Percentiles rank a stretch among this genome's conserved stretches.
phyloP scores from a whole-genome alignment of 2,113 vertebrate species.

The Elgaria multicarinata region DNA sequence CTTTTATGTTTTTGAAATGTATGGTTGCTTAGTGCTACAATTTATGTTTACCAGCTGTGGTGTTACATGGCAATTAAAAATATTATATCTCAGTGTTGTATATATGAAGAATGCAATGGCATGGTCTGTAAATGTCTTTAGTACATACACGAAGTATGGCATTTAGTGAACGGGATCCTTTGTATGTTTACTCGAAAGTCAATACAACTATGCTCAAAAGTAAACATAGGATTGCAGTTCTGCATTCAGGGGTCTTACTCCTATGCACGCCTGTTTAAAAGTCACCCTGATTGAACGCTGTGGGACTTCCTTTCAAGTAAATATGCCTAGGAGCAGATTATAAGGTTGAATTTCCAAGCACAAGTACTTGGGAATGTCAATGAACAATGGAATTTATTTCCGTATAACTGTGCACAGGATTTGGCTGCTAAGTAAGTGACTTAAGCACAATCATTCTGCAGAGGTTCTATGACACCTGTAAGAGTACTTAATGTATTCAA shows the following conservation, averaged over 20 bases:
- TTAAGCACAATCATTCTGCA: background rate
- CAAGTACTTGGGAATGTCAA: background rate
- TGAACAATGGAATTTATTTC: background rate
- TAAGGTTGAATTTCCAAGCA: background rate
- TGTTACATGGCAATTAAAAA: background rate
- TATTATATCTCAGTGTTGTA: background rate
- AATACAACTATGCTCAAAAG: background rate
- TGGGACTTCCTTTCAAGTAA: background rate
- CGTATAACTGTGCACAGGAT: background rate
- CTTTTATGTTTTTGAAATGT: background rate
- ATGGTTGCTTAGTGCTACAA: fast-evolving
- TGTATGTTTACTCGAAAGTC: background rate
- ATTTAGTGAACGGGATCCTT: background rate
- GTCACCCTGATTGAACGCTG: background rate
- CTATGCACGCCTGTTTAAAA: background rate
- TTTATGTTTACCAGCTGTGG: background rate
- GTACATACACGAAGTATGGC: background rate
- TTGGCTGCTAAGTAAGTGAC: background rate
- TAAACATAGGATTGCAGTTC: background rate
- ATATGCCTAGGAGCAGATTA: background rate
- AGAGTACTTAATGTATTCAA: too few relatives aligned
- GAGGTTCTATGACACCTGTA: background rate
- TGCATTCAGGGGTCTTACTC: background rate
- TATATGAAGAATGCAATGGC: background rate
- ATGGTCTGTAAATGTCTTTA: background rate